Evolutionary conservation across 1,140 invertebrate species (phyloP).

Genomic region (Linepithema humile): DNA sequence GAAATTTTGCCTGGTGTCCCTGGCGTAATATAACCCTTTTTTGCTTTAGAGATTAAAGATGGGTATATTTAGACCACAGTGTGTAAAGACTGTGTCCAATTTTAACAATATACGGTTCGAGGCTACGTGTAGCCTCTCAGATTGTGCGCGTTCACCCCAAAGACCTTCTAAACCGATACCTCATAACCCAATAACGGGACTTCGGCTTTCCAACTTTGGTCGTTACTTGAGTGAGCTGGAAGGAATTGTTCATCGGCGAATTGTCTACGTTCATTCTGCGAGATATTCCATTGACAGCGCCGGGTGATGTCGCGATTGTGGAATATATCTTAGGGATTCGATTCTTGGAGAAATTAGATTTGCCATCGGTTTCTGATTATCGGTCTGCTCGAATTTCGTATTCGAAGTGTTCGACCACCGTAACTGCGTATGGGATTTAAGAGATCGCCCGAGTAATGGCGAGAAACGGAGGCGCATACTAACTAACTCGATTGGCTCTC

Average conservation of each 20-base stretch:
- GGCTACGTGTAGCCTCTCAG: background rate
- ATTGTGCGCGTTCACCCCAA: background rate
- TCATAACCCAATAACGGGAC: constrained; percentile 6
- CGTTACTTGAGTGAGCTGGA: background rate
- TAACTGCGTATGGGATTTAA: constrained; percentile 49
- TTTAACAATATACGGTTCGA: background rate
- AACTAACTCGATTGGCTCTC: constrained; percentile 6
- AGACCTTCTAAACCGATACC: background rate
- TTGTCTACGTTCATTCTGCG: background rate
- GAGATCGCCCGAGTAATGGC: constrained; percentile 43
- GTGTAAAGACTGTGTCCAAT: background rate
- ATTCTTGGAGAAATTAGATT: background rate
- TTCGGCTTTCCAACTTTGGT: constrained; percentile 5
- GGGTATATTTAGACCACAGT: no score
- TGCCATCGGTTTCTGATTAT: constrained; percentile 24
- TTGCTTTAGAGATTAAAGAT: no score
- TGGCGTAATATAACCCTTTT: no score
- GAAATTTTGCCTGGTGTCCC: no score
- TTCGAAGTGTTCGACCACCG: constrained; percentile 1
- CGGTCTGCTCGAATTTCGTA: constrained; percentile 21
- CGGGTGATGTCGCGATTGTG: background rate
- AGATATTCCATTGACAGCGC: background rate
- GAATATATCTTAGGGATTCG: background rate
- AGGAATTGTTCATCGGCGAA: background rate
- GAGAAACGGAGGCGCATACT: constrained; percentile 47